These are phyloP conservation scores for Epinotia bilunana DNA, from an alignment of 2,888 invertebrate species.

Conservation along the genomic window DNA sequence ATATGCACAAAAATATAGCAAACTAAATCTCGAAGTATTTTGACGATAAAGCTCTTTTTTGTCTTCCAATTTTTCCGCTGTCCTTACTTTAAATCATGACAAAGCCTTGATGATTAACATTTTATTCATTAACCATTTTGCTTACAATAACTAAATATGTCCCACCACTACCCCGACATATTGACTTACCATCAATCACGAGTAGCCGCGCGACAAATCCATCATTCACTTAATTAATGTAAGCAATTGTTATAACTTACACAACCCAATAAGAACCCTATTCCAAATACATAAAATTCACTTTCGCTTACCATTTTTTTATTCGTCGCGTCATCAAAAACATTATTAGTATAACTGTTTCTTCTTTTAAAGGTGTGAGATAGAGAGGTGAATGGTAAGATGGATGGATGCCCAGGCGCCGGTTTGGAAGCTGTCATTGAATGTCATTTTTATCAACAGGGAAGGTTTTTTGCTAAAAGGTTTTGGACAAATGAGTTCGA, in stretches of 20 bases:
- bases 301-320: background rate
- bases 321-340: conserved; percentile 14
- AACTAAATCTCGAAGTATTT: no score
- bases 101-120: background rate
- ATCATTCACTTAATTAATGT: conserved; percentile 68
- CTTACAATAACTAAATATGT: conserved; percentile 11
- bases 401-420: conserved; percentile 65
- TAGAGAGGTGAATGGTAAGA: conserved; percentile 46
- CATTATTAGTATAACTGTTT: conserved; percentile 20
- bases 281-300: background rate
- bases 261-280: conserved; percentile 22
- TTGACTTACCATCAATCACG: conserved; percentile 76
- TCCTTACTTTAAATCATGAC: no score
- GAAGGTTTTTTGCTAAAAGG: conserved; percentile 33
- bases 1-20: no score
- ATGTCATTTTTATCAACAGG: conserved; percentile 34
- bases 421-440: conserved; percentile 43
- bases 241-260: conserved; percentile 48
- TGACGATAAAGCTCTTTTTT: background rate
- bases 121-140: background rate
- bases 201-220: conserved; percentile 54
- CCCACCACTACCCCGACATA: conserved; percentile 54
- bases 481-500: conserved; percentile 15
- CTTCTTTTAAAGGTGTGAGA: conserved; percentile 21
- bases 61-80: no score